Base-by-base conservation (phyloP, 2,797 vertebrate species). In the Lithobates pipiens region DNA sequence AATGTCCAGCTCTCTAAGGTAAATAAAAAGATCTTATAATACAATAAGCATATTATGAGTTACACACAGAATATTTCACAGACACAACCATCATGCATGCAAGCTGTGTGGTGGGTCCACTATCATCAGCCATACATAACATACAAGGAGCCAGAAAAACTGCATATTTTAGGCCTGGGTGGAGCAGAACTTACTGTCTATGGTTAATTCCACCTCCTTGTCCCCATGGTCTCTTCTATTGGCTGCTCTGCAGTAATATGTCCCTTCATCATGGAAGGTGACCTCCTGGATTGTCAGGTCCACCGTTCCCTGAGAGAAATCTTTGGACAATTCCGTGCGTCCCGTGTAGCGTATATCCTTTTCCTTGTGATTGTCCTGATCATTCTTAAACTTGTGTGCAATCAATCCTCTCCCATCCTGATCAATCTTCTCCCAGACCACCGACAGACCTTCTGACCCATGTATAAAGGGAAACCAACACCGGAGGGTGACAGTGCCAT, bases 211-310 rank as follows among this genome's bases (percentile, higher is more conserved):
- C n/a, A 82, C 34, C 23, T 2, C 25, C n/a, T 9, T 27, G 32
- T 65, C 54, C 21, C 80, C 80, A 16, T 73, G 50, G 3, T 18
- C 36, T 54, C 34, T 73, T 1, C 1, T 1, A 18, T 65, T 65
- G 69, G 50, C 70, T 2, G 71, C 80, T 82, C 80, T 29, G 80
- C 80, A 82, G 70, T 29, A 21, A 21, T 74, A 82, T 0, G 54
- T 65, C 9, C 80, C 80, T 32, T 32, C 32, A 32, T 32, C 32
- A 32, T 3, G 32, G 32, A 32, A 32, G 32, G 32, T 32, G 32
- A 82, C 70, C 9, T 74, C n/a, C 21, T 1, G 39, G 4, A 82
- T 36, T 1, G 6, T 74, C 70, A 82, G 71, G 34, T 65, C 15
- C 18, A 82, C 50, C 6, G 34, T 23, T 29, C 70, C 46, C 4